Percentiles rank a stretch among this genome's conserved stretches.
Evolutionary conservation across 2,797 vertebrate species (phyloP).

Genomic region (Parauchenoglanis punctatus): DNA sequence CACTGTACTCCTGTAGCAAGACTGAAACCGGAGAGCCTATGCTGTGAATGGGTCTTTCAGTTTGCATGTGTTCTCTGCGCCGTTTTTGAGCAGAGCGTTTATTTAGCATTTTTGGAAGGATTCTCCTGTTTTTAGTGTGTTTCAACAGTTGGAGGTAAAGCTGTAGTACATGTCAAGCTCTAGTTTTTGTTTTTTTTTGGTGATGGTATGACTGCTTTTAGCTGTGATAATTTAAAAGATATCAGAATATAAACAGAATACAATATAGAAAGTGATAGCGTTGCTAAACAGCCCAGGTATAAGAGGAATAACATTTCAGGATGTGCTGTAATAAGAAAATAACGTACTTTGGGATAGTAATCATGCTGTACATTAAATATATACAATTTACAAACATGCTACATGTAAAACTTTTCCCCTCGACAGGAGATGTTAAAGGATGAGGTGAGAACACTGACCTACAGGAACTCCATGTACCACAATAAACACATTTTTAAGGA

Average conservation of each 20-base stretch:
- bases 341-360: not conserved
- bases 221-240: not conserved
- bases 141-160: not conserved
- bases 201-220: not conserved
- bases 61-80: not conserved
- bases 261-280: not conserved
- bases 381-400: not conserved
- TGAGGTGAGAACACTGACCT: conserved; percentile 94
- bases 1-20: not conserved
- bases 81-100: not conserved
- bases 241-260: not conserved
- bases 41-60: conserved; percentile 1
- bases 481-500: conserved; percentile 99
- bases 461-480: conserved; percentile 98
- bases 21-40: not conserved
- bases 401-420: not conserved
- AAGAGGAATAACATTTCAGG: not conserved
- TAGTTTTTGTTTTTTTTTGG: not conserved
- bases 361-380: not conserved
- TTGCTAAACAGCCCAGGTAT: not conserved
- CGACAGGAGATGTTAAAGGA: conserved; percentile 97
- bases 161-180: not conserved
- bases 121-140: not conserved
- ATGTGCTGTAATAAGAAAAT: not conserved
- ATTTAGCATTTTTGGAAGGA: not conserved